Evolutionary conservation across 2,888 invertebrate genomes (phyloP).

Genomic region (Caenorhabditis sp.): DNA sequence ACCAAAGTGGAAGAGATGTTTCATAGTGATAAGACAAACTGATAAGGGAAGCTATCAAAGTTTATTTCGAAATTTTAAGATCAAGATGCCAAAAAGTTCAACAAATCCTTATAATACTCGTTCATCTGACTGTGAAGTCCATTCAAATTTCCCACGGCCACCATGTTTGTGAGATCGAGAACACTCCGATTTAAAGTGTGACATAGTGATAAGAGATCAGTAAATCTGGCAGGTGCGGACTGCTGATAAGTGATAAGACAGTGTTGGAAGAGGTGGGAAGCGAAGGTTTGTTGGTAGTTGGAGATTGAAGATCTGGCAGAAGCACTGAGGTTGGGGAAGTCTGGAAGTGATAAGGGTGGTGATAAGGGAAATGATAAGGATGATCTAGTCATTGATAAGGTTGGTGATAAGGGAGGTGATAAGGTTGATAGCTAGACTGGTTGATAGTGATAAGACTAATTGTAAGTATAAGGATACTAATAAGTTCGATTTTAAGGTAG

Average conservation of each 20-base stretch:
- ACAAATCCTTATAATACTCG: neutral
- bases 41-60: no score
- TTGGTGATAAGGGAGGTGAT: no score
- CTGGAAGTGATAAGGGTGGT: neutral
- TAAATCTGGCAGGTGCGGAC: neutral
- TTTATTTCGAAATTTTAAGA: no score
- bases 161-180: neutral
- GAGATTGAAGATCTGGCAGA: neutral
- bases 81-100: neutral
- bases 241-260: neutral
- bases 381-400: no score
- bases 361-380: no score
- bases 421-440: no score
- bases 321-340: neutral
- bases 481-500: no score
- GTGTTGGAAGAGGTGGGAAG: neutral
- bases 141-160: neutral
- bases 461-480: no score
- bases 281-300: neutral
- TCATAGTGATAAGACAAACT: no score
- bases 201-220: neutral
- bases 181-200: neutral
- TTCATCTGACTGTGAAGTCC: neutral
- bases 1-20: no score
- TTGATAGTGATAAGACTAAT: no score